Percentiles rank a stretch among this genome's conserved stretches.
Evolutionary conservation across 2,113 vertebrate genomes (phyloP).

Genomic region (Sinocyclocheilus grahami): DNA sequence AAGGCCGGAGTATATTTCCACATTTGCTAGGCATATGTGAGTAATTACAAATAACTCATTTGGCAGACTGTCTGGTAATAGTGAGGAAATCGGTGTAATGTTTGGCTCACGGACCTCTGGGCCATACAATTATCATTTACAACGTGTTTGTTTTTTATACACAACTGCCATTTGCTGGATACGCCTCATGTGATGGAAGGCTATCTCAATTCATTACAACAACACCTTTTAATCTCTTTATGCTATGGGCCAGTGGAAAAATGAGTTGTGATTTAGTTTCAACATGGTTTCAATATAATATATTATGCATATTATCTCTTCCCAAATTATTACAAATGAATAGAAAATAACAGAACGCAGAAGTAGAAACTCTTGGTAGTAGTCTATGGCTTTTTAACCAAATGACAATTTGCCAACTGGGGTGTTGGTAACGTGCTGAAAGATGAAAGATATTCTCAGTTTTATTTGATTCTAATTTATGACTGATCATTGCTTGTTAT

Average conservation of each 20-base stretch:
- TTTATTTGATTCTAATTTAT: background rate
- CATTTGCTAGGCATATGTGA: slow-evolving; percentile 60
- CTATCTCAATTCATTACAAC: slow-evolving; percentile 42
- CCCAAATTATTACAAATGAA: background rate
- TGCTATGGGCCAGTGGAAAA: background rate
- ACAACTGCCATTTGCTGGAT: slow-evolving; percentile 49
- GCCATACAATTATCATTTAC: slow-evolving; percentile 63
- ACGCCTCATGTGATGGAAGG: slow-evolving; percentile 43
- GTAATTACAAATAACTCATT: slow-evolving; percentile 61
- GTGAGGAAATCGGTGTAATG: slow-evolving; percentile 59
- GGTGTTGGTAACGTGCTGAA: background rate
- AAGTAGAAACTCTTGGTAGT: background rate
- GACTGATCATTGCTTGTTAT: background rate
- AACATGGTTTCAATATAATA: slow-evolving; percentile 1
- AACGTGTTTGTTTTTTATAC: slow-evolving; percentile 61
- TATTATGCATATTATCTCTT: background rate
- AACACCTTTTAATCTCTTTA: slow-evolving; percentile 31
- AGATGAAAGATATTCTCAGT: background rate
- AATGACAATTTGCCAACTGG: background rate
- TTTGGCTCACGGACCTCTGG: slow-evolving; percentile 54
- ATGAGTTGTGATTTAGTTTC: background rate
- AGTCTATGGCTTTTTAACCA: background rate
- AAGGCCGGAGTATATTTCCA: slow-evolving; percentile 54
- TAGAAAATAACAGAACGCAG: background rate
- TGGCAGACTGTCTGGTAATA: slow-evolving; percentile 57